These are phyloP conservation scores for Sphaerophoria rueppellii DNA, from an alignment of 2,888 invertebrate genomes.

Conservation along the genomic window DNA sequence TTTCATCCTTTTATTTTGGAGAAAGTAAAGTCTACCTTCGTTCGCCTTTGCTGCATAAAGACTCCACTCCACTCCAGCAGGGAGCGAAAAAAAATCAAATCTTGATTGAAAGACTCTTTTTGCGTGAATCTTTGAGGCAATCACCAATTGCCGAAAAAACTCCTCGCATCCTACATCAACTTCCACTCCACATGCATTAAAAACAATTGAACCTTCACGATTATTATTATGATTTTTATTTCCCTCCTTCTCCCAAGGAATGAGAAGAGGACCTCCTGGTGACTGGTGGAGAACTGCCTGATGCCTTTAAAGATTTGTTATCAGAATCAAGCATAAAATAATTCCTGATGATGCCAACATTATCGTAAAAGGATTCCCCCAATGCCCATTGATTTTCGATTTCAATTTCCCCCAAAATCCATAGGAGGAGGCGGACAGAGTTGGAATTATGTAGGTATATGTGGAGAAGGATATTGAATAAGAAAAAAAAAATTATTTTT, in stretches of 20 bases:
- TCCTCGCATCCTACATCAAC: conserved; percentile 43
- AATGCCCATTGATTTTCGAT: conserved; percentile 58
- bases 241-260: conserved; percentile 3
- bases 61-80: neutral
- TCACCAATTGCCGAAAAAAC: conserved; percentile 31
- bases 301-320: conserved; percentile 44
- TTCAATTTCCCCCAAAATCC: conserved; percentile 50
- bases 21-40: conserved; percentile 41
- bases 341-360: conserved; percentile 21
- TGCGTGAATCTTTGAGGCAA: neutral
- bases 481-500: neutral
- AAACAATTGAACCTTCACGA: conserved; percentile 66
- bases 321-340: conserved; percentile 40
- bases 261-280: neutral
- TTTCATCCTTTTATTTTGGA: neutral
- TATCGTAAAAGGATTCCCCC: conserved; percentile 36
- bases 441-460: conserved; percentile 16
- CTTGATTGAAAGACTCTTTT: conserved; percentile 49
- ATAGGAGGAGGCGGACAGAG: conserved; percentile 38
- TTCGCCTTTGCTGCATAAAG: conserved; percentile 31
- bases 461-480: neutral
- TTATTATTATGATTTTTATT: conserved; percentile 52
- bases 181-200: conserved; percentile 21
- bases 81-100: conserved; percentile 16
- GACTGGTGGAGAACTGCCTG: too few species aligned